Percentiles rank a stretch among this genome's conserved stretches.
Conservation (phyloP, 2,797 vertebrate species). For the Hafferia zeledoni region DNA sequence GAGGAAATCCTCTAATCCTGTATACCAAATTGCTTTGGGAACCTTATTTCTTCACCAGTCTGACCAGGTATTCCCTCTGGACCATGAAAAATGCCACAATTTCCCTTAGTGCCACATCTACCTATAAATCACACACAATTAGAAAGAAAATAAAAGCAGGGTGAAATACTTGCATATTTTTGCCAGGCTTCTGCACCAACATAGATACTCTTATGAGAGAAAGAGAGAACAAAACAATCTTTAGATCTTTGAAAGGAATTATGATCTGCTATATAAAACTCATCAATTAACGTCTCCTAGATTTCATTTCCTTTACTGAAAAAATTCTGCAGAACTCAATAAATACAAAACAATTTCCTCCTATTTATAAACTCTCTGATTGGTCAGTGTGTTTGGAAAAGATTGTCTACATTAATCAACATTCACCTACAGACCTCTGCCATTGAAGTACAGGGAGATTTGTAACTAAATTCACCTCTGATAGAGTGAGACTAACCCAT, state of each 20-base stretch:
- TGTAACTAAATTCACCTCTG: not conserved
- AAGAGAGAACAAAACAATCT: not conserved
- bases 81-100: not conserved
- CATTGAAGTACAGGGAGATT: not conserved
- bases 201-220: not conserved
- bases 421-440: not conserved
- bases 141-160: not conserved
- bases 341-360: not conserved
- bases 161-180: not conserved
- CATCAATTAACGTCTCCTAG: not conserved
- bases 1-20: not conserved
- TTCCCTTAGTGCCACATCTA: not conserved
- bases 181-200: not conserved
- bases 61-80: not conserved
- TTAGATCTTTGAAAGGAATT: conserved; percentile 32
- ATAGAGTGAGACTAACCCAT: not conserved
- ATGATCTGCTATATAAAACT: not conserved
- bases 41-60: not conserved
- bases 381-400: not conserved
- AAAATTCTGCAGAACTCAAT: not conserved
- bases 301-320: not conserved
- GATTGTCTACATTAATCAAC: not conserved
- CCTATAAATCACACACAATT: conserved; percentile 3
- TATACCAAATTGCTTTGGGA: not conserved
- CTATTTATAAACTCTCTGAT: not conserved